Evolutionary conservation across 2,113 vertebrate genomes (phyloP), one percentile per base, ranked within the genome.

Genomic region (Larimichthys crocea): DNA sequence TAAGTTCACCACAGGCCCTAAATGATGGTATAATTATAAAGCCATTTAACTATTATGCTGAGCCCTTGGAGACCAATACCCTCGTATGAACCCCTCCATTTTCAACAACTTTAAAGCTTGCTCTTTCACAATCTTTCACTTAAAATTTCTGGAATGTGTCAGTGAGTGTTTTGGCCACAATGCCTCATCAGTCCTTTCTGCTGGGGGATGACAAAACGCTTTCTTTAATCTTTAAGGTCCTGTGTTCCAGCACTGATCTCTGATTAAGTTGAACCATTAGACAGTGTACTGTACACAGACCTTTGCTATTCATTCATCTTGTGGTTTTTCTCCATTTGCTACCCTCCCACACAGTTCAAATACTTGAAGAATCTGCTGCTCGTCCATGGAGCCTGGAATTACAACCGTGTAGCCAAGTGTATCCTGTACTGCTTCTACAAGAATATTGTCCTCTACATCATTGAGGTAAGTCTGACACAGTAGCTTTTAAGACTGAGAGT

Each of bases 361-460:
- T 99, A 99, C 95, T 94, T 99, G 95, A 99, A 99, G 95, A 99
- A 99, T 90, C 94, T 99, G 76, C 86, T 99, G 91, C 95, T 99
- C 79, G 98, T 99, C 83, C 98, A 99, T 1, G 98, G 98, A 84
- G 97, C 98, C 89, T 99, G 98, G 98, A 99, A 99, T 91, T 99
- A 99, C 67, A 99, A 98, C 95, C 95, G 98, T 63, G 97, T 99
- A 77, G 96, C 98, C 91, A 99, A 99, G 93, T 99, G 98, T 90
- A 99, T 99, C 94, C 93, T 99, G 35, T 99, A 99, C 91, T 99
- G 98, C 89, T 99, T 99, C 95, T 99, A 99, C 95, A 99, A 99
- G 94, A 99, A 99, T 80, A 99, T 99, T 57, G 98, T 99, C 85
- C 96, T 99, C 65, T 99, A 99, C 88, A 99, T 99, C 81, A 99